Evolutionary conservation across 1,140 invertebrate species (phyloP).

Genomic region (Coboldia fuscipes): DNA sequence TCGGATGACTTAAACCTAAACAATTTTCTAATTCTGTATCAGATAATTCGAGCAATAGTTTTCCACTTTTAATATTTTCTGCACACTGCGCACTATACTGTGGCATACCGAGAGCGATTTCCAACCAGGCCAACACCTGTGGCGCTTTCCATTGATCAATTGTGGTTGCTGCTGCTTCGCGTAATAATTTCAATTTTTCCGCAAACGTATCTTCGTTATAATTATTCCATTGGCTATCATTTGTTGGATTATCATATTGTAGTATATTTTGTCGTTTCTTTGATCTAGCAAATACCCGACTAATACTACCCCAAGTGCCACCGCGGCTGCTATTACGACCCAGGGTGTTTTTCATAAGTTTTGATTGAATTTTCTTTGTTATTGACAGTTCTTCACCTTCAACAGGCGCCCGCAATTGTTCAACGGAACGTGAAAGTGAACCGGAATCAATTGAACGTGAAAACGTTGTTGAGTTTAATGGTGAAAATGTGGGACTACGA

Average conservation of each 20-base stretch:
- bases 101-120: slow-evolving; percentile 81
- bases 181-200: slow-evolving; percentile 54
- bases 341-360: slow-evolving; percentile 14
- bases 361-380: slow-evolving; percentile 20
- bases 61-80: slow-evolving; percentile 86
- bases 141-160: slow-evolving; percentile 80
- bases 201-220: slow-evolving; percentile 65
- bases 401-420: slow-evolving; percentile 25
- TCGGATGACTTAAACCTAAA: slow-evolving; percentile 66
- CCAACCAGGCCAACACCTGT: slow-evolving; percentile 82
- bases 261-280: slow-evolving; percentile 50
- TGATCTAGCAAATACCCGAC: slow-evolving; percentile 63
- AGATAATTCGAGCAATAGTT: slow-evolving; percentile 74
- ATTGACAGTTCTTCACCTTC: slow-evolving; percentile 29
- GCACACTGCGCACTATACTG: slow-evolving; percentile 75
- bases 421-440: slow-evolving; percentile 43
- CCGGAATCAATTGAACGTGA: slow-evolving; percentile 50
- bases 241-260: slow-evolving; percentile 22
- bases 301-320: slow-evolving; percentile 56
- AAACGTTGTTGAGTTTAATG: slow-evolving; percentile 51
- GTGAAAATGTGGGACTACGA: slow-evolving; percentile 58
- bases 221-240: slow-evolving; percentile 41
- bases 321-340: slow-evolving; percentile 30
- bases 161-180: slow-evolving; percentile 70
- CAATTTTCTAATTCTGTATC: slow-evolving; percentile 74